Percentiles rank a stretch among this genome's conserved stretches.
Evolutionary conservation across 2,113 vertebrate species (phyloP).

Genomic region (Macrotis lagotis): DNA sequence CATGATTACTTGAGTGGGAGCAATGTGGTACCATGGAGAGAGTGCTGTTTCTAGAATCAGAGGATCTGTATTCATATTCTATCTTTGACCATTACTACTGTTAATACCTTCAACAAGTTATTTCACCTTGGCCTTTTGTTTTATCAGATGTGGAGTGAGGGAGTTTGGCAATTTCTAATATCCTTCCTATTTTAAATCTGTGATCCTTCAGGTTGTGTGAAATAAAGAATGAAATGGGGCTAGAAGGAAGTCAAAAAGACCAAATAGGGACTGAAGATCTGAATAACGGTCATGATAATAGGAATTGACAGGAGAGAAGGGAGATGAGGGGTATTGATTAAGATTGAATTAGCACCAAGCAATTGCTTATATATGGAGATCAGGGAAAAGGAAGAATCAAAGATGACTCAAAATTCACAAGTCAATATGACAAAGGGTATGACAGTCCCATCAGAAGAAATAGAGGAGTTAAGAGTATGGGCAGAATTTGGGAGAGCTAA

Average conservation of each 20-base stretch:
- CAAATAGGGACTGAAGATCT: not conserved
- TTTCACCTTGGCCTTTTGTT: not conserved
- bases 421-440: not conserved
- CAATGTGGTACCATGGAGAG: no score
- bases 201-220: not conserved
- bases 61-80: not conserved
- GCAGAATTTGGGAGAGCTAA: not conserved
- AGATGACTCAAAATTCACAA: not conserved
- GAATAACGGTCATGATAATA: not conserved
- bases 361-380: not conserved
- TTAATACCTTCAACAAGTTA: not conserved
- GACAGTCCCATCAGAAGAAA: not conserved
- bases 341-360: constrained; percentile 1
- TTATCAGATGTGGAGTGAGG: not conserved
- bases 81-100: not conserved
- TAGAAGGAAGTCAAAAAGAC: not conserved
- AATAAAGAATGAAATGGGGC: not conserved
- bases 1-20: no score
- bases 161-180: not conserved
- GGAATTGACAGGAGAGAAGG: not conserved
- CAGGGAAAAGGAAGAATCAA: not conserved
- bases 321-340: not conserved
- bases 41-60: no score
- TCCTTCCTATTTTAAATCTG: not conserved
- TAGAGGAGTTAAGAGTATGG: not conserved